These are phyloP conservation scores for Cephalopterus ornatus DNA, from an alignment of 2,113 vertebrate genomes.

Conservation along the genomic window DNA sequence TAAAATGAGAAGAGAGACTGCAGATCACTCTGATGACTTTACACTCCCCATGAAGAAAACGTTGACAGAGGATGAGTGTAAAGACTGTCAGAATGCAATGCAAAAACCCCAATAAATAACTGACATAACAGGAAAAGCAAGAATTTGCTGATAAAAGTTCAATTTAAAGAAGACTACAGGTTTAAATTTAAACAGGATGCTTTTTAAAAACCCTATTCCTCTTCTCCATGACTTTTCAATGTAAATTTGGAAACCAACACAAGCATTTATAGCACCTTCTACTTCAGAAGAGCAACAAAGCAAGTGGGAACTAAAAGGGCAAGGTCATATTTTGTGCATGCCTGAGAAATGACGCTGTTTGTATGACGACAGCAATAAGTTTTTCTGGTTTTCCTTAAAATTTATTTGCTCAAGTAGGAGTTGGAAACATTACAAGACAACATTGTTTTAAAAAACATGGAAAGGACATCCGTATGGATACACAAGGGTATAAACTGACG, in stretches of 20 bases:
- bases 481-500: not conserved
- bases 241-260: not conserved
- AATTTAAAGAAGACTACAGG: not conserved
- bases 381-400: not conserved
- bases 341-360: not conserved
- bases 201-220: not conserved
- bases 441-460: not conserved
- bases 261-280: rapidly evolving
- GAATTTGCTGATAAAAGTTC: not conserved
- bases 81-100: not conserved
- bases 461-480: not conserved
- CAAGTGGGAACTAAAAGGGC: not conserved
- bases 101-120: not conserved
- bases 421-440: not conserved
- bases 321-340: not conserved
- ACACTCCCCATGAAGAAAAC: not conserved
- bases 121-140: not conserved
- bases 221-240: not conserved
- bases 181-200: not conserved
- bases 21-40: not conserved
- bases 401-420: not conserved
- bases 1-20: not conserved
- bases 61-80: not conserved
- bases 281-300: not conserved
- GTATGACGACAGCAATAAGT: not conserved